Evolutionary conservation across 2,888 invertebrate species (phyloP).

Genomic region (Oscheius myriophilus): DNA sequence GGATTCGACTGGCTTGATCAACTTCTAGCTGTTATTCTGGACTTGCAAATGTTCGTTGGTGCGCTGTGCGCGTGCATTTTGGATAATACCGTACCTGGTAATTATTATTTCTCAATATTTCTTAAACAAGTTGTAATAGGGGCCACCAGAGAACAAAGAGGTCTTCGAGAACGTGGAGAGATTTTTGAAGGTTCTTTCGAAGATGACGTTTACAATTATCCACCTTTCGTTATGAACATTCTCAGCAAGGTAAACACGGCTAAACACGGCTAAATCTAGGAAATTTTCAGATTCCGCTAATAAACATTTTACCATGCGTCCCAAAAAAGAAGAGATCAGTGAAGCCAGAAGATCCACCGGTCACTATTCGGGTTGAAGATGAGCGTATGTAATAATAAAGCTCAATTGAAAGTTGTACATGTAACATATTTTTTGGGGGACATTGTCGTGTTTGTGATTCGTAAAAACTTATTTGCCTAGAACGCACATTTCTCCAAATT

Average conservation of each 20-base stretch:
- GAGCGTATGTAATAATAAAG: no score
- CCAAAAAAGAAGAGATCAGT: conserved; percentile 52
- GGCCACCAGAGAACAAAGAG: conserved; percentile 55
- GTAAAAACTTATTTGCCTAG: no score
- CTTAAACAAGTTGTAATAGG: background rate
- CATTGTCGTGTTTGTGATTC: no score
- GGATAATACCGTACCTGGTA: conserved; percentile 67
- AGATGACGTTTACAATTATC: conserved; percentile 58
- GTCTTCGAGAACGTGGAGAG: conserved; percentile 60
- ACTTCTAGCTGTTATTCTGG: conserved; percentile 61
- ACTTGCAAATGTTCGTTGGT: conserved; percentile 69
- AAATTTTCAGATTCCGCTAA: conserved; percentile 44
- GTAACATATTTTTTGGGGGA: no score
- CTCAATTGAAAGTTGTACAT: no score
- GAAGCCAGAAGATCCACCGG: conserved; percentile 12
- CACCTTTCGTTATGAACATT: conserved; percentile 49
- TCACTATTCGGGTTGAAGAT: conserved; percentile 20
- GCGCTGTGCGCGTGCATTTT: conserved; percentile 66
- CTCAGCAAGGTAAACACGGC: conserved; percentile 39
- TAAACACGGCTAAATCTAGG: background rate
- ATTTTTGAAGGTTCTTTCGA: conserved; percentile 52
- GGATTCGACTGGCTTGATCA: conserved; percentile 40
- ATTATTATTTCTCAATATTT: background rate
- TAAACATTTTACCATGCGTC: conserved; percentile 58
- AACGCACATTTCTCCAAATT: no score